Base-by-base conservation (phyloP, 2,113 vertebrate genomes). In the Corythornis madagascariensis region DNA sequence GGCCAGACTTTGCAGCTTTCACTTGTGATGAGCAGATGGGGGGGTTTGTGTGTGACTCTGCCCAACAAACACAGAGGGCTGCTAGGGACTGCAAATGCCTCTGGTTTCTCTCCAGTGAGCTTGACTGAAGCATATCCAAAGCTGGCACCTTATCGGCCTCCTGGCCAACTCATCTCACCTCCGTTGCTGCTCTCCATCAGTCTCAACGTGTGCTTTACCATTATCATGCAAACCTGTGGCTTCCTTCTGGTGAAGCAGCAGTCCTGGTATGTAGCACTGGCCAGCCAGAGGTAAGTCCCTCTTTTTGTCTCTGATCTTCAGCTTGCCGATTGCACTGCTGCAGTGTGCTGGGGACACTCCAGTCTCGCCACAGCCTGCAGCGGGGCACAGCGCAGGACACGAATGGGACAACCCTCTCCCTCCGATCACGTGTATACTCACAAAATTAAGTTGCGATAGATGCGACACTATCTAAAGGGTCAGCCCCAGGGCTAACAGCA, bases 201-300 rank as follows among this genome's bases (percentile, higher is more conserved):
- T 43, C 65, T 97, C 73, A 97, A 98, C 1, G 42, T 83, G 35
- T 92, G 92, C 60, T 96, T 98, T 25, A 94, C 85, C 11, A 43
- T 80, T 65, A 47, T 69, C 18, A 56, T 96, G 56, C 97, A 97
- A 64, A 38, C 95, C 66, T 96, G 86, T 24, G 96, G 86, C 38
- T 98, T 98, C 83, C 83, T 98, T 16, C 67, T 59, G 5, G 95
- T 98, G 80, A 97, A 97, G 86, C 92, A 95, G 90, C 98, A 98
- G 90, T 91, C 97, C 26, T 98, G 98, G 97, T 98, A 98, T 33
- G 90, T 74, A 35, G 79, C 60, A 14, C 88, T 96, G 84, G 95
- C 95, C 71, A 72, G 33, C 52, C 92, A 95, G 92, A 97, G 96
- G 97, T 97, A 67, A 91, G 76, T 48, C 22, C 24, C 6, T 53